phyloP scores from a whole-genome alignment of 2,797 vertebrate genomes.

The Moxostoma hubbsi region DNA sequence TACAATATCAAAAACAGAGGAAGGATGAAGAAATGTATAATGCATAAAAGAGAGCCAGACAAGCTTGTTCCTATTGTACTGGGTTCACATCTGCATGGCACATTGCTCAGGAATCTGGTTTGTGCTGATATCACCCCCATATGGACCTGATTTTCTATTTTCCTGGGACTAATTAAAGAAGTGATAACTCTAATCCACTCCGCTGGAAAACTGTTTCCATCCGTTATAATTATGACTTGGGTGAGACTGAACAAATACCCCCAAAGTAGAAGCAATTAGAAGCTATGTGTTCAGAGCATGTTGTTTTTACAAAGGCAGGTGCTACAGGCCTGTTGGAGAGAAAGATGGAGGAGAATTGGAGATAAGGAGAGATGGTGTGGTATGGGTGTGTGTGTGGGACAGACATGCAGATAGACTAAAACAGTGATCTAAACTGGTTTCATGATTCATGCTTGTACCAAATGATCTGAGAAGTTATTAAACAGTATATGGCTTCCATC shows the following conservation, averaged over 20 bases:
- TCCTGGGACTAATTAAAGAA: slow-evolving; percentile 52
- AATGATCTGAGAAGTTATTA: not conserved
- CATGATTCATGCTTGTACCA: not conserved
- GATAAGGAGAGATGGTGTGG: no score
- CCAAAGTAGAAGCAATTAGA: not conserved
- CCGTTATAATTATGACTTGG: slow-evolving; percentile 35
- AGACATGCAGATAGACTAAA: not conserved
- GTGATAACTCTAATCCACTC: slow-evolving; percentile 36
- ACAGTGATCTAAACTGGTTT: not conserved
- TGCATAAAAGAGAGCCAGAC: slow-evolving; percentile 17
- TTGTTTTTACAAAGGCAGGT: not conserved
- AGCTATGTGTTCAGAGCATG: not conserved
- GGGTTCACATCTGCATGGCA: slow-evolving; percentile 70
- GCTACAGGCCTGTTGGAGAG: not conserved
- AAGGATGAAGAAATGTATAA: slow-evolving; percentile 23
- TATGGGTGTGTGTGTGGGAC: no score
- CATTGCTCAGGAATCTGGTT: slow-evolving; percentile 66
- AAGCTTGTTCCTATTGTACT: slow-evolving; percentile 29
- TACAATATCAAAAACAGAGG: slow-evolving; percentile 19
- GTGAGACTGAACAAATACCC: slow-evolving; percentile 43
- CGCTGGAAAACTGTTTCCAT: slow-evolving; percentile 38
- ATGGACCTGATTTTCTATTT: slow-evolving; percentile 33
- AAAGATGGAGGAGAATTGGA: no score
- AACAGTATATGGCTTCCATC: not conserved
- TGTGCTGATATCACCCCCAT: slow-evolving; percentile 52